A percentile compares a stretch with the other conserved stretches of the same genome.
Evolutionary conservation across 2,113 vertebrate genomes (phyloP).

Genomic region (Mastomys natalensis): DNA sequence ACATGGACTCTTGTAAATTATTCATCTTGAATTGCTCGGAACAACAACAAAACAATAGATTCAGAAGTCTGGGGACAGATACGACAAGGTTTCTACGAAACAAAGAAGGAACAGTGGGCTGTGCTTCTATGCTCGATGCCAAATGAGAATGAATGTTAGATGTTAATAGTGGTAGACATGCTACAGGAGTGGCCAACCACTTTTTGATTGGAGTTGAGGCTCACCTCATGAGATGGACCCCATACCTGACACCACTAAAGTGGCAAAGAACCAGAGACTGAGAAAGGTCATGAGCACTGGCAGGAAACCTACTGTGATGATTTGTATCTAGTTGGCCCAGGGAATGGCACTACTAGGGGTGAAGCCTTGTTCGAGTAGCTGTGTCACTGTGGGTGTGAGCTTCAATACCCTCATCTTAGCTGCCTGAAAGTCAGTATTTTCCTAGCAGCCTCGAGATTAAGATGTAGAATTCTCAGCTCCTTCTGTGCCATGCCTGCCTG

Average conservation of each 20-base stretch:
- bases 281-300: background rate
- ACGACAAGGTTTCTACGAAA: background rate
- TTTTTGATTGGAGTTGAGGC: background rate
- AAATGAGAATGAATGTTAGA: background rate
- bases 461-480: no score
- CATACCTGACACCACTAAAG: background rate
- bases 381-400: no score
- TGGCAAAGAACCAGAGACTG: background rate
- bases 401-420: no score
- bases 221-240: background rate
- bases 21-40: background rate
- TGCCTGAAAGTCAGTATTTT: no score
- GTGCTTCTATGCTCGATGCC: background rate
- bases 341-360: no score
- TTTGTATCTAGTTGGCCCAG: no score
- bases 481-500: no score
- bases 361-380: no score
- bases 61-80: background rate
- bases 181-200: background rate
- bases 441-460: no score
- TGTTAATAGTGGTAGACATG: background rate
- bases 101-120: background rate
- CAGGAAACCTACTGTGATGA: no score
- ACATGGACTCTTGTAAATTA: conserved; percentile 12
- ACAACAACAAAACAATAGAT: background rate